Base-by-base conservation (phyloP, 2,113 vertebrate genomes). In the Gila orcuttii region DNA sequence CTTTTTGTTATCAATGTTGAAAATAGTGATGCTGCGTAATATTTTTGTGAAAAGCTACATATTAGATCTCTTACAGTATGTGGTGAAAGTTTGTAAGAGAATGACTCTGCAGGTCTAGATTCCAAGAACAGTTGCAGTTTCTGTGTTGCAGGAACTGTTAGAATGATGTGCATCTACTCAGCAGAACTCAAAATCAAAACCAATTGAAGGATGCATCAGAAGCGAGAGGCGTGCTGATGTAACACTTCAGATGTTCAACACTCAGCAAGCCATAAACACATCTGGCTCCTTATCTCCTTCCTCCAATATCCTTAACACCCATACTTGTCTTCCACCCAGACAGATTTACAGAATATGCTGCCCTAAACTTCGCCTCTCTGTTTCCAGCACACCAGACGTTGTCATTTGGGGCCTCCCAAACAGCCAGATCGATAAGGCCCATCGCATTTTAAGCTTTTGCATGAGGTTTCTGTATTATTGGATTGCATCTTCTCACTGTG, bases 211-310 rank as follows among this genome's bases (percentile, higher is more conserved):
- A 80, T 47, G n/a, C 39, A 66, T 64, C n/a, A 64, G 59, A 64
- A 64, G 15, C 3, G 36, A 64, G 39, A 31, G 59, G 11, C 10
- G n/a, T 31, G 59, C 79, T 80, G 79, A 80, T 64, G 8, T 39
- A 80, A 80, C n/a, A 17, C 59, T 64, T 64, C 59, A 80, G n/a
- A 64, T 64, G 66, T 80, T 80, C 39, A 80, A 47, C 79, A 80
- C 79, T 80, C 79, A 80, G 59, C 79, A 80, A 64, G 79, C 47
- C 59, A 80, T 64, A 80, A 80, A 80, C 59, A 80, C 79, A 66
- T 80, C 79, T 80, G 39, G 39, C 39, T 62, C n/a, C n/a, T 80
- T 66, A 66, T 66, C 79, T 31, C 13, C 59, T 6, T 47, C 23
- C 59, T 39, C 39, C 79, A 80, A 47, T 47, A 64, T 66, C 79